These are phyloP conservation scores for Sphenopsis melanotis DNA, from an alignment of 2,797 vertebrate genomes.

Conservation along the genomic window DNA sequence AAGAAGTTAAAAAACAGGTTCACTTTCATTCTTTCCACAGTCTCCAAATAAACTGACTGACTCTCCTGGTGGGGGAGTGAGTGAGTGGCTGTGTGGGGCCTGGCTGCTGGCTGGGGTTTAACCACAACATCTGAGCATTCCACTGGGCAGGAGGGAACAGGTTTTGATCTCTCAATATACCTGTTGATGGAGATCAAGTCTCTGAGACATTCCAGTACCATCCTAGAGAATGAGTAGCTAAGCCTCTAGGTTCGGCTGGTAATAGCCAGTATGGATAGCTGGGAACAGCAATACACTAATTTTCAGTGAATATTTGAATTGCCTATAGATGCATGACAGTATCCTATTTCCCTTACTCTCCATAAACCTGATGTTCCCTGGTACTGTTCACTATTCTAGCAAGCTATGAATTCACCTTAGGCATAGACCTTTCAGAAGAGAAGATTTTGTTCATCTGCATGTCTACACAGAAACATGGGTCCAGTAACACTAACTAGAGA, in stretches of 20 bases:
- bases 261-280: neutral
- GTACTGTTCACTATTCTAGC: neutral
- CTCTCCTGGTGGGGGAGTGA: neutral
- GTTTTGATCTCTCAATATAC: neutral
- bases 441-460: neutral
- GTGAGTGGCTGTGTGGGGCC: neutral
- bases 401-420: neutral
- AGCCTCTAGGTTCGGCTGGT: neutral
- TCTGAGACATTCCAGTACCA: neutral
- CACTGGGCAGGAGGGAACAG: neutral
- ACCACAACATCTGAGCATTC: rapidly evolving
- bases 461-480: neutral
- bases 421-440: neutral
- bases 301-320: neutral
- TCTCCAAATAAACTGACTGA: neutral
- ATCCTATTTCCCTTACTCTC: neutral
- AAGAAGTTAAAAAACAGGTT: neutral
- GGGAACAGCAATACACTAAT: rapidly evolving
- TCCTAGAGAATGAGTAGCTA: neutral
- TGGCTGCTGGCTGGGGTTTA: neutral
- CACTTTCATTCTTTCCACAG: neutral
- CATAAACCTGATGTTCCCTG: neutral
- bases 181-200: neutral
- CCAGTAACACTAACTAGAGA: neutral
- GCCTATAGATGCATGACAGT: neutral